Evolutionary conservation across 37 sponge, comb jelly and placozoan species (phyloP).

Genomic region (Oopsacas minuta): DNA sequence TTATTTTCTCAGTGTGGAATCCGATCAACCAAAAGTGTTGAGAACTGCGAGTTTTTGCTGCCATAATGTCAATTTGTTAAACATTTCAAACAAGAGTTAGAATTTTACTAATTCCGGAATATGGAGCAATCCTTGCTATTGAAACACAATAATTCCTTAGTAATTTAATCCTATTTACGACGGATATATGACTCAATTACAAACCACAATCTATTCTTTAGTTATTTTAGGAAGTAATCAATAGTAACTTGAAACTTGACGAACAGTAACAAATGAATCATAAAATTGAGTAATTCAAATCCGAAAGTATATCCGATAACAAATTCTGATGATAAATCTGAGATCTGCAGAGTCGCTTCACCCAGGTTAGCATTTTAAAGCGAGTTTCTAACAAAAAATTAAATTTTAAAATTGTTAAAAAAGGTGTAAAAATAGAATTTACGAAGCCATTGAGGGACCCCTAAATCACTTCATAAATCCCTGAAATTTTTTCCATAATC

Average conservation of each 20-base stretch:
- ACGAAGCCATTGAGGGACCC: slow-evolving; percentile 17
- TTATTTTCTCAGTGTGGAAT: slow-evolving; percentile 9
- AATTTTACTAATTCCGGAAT: background rate
- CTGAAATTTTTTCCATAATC: slow-evolving; percentile 16
- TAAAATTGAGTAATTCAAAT: background rate
- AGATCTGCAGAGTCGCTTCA: slow-evolving; percentile 1
- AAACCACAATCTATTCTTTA: no score
- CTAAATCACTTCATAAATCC: slow-evolving; percentile 16
- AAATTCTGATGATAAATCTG: background rate
- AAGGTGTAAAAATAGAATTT: slow-evolving; percentile 15
- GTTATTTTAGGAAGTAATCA: no score
- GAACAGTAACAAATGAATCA: no score
- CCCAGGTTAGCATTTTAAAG: slow-evolving; percentile 14
- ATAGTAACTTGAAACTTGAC: no score
- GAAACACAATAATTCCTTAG: background rate
- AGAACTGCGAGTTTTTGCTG: slow-evolving; percentile 19
- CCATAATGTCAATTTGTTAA: slow-evolving; percentile 20
- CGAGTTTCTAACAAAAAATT: slow-evolving; percentile 8
- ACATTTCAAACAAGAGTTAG: slow-evolving; percentile 13
- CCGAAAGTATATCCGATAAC: background rate
- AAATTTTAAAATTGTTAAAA: background rate
- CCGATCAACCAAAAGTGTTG: slow-evolving; percentile 14
- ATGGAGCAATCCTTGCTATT: background rate
- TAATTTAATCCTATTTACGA: slow-evolving; percentile 1
- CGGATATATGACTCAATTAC: background rate